These are phyloP conservation scores for Molossus molossus DNA, from an alignment of 2,797 vertebrate species.

Conservation along the genomic window DNA sequence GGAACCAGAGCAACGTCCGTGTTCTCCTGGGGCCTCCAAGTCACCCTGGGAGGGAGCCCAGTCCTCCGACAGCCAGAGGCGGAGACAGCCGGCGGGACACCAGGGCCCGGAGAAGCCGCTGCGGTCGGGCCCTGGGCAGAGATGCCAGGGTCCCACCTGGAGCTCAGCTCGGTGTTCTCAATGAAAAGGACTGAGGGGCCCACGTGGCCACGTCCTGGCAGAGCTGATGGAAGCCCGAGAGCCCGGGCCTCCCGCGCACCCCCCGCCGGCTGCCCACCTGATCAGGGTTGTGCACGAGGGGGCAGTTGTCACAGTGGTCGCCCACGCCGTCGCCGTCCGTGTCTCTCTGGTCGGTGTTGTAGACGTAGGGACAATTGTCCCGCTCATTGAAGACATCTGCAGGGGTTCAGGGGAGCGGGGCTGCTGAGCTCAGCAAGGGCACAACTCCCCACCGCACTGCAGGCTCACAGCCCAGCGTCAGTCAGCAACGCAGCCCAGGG, in stretches of 20 bases:
- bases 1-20: fast-evolving
- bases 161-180: too few relatives aligned
- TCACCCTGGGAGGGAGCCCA: neutral
- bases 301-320: conserved; percentile 99
- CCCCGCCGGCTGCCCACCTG: conserved; percentile 90
- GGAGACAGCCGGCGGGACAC: fast-evolving
- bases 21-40: neutral
- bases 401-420: fast-evolving
- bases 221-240: fast-evolving
- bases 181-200: fast-evolving
- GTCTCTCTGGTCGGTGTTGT: conserved; percentile 98
- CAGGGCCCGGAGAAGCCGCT: fast-evolving
- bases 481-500: too few relatives aligned
- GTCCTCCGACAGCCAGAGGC: too few relatives aligned
- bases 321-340: conserved; percentile 97
- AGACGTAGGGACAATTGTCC: conserved; percentile 98
- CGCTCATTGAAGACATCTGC: conserved; percentile 96
- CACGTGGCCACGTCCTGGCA: fast-evolving
- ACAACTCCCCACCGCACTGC: fast-evolving
- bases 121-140: fast-evolving
- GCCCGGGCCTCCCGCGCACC: fast-evolving
- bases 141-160: fast-evolving
- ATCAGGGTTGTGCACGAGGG: conserved; percentile 97
- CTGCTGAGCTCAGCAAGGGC: fast-evolving
- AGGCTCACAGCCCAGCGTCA: too few relatives aligned